Evolutionary conservation across 2,797 vertebrate genomes (phyloP).

Genomic region (Otus scops): DNA sequence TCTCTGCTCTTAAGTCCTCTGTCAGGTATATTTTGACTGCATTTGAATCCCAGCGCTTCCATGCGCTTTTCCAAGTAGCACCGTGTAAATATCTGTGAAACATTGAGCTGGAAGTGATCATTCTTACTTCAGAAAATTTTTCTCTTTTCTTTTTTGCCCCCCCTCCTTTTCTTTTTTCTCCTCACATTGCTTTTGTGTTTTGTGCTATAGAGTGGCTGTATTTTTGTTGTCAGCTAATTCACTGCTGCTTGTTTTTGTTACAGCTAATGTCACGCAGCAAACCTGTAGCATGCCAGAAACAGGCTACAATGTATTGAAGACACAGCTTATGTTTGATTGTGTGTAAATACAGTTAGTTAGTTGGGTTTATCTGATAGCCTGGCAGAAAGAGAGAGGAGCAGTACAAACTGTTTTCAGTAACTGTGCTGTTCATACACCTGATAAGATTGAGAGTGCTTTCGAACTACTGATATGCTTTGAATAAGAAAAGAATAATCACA

Average conservation of each 20-base stretch:
- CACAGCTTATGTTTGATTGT: constrained; percentile 74
- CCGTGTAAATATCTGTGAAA: background rate
- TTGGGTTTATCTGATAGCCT: constrained; percentile 79
- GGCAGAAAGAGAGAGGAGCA: constrained; percentile 75
- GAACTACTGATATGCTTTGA: constrained; percentile 83
- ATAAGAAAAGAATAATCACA: constrained; percentile 85
- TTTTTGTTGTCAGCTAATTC: constrained; percentile 53
- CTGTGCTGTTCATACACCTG: constrained; percentile 79
- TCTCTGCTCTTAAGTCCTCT: background rate
- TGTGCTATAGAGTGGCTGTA: background rate
- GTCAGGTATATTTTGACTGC: background rate
- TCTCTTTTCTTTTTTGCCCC: background rate
- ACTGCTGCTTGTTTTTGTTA: constrained; percentile 56
- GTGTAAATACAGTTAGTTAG: constrained; percentile 84
- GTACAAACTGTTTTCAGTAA: constrained; percentile 81
- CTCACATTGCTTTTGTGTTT: background rate
- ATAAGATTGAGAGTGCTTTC: constrained; percentile 84
- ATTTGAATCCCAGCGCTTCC: background rate
- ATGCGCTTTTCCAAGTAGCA: background rate
- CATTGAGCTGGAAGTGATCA: background rate
- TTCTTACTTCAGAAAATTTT: background rate
- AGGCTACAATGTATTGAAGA: constrained; percentile 47
- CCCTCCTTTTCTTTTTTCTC: background rate
- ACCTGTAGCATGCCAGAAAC: constrained; percentile 40
- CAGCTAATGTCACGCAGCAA: constrained; percentile 40